Percentiles rank a stretch among this genome's conserved stretches.
Evolutionary conservation across 2,888 invertebrate species (phyloP).

Genomic region (Epirrhoe alternata): DNA sequence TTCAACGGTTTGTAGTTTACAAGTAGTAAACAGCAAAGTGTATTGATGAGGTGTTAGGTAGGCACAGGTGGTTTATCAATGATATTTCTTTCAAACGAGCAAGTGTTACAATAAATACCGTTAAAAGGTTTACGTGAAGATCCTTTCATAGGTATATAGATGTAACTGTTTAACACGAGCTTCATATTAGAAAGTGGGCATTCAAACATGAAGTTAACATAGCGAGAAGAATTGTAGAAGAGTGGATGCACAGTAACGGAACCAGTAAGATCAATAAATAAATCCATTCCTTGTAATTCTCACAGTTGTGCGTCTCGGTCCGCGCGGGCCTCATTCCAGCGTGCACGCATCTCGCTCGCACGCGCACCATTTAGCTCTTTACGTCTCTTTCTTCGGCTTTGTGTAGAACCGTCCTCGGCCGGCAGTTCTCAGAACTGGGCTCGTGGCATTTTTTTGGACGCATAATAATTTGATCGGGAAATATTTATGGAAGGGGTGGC

Average conservation of each 20-base stretch:
- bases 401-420: slow-evolving; percentile 78
- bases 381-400: slow-evolving; percentile 68
- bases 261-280: slow-evolving; percentile 81
- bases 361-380: slow-evolving; percentile 45
- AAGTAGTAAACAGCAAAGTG: no score
- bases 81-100: slow-evolving; percentile 38
- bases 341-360: slow-evolving; percentile 63
- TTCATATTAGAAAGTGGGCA: slow-evolving; percentile 41
- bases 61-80: slow-evolving; percentile 32
- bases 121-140: slow-evolving; percentile 37
- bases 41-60: no score
- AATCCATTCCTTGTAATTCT: slow-evolving; percentile 83
- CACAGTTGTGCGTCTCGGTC: slow-evolving; percentile 66
- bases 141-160: slow-evolving; percentile 51
- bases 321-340: slow-evolving; percentile 80
- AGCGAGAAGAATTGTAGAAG: slow-evolving; percentile 62
- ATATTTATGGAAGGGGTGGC: slow-evolving; percentile 84
- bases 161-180: slow-evolving; percentile 56
- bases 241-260: slow-evolving; percentile 73
- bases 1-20: no score
- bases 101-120: slow-evolving; percentile 41
- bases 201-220: slow-evolving; percentile 52
- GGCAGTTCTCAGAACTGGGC: slow-evolving; percentile 76
- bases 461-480: slow-evolving; percentile 85
- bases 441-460: slow-evolving; percentile 81